Base-by-base conservation (phyloP, 2,797 vertebrate species). In the Sylvilagus floridanus region DNA sequence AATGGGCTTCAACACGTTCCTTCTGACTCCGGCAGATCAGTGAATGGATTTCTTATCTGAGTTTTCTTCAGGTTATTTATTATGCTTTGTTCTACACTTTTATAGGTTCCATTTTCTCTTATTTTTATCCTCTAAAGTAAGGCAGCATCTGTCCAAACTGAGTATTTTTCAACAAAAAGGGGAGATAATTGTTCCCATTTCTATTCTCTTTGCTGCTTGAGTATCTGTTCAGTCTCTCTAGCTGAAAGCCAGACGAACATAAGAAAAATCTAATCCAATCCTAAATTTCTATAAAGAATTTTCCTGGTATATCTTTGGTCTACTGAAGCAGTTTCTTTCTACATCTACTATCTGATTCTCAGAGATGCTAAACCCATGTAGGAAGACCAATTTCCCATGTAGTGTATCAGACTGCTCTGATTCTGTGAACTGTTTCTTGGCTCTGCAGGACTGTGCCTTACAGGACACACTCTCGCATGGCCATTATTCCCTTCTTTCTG, bases 321-420 rank as follows among this genome's bases (percentile, higher is more conserved):
- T 22, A n/a, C 24, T 1, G 4, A 32, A 7, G 54, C 4, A 26
- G 68, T 81, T 91, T 68, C 42, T 65, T 81, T 35, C 65, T 83
- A 22, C 3, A 5, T 14, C 66, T 42, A 24, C 68, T 24, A 9
- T 1, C 28, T 22, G 66, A 21, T 16, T 42, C 4, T 42, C 32
- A 11, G 12, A 63, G 50, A 69, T 32, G 32, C 60, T 28, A 35
- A 50, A 57, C 37, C 42, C 42, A 75, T 0, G 10, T 2, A 37
- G 50, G 32, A 57, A 60, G 9, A 50, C 47, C 13, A 82, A 50
- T 3, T 16, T 5, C 8, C 0, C 1, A 3, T 63, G 3, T 3
- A 13, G 5, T 9, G 0, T 1, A n/a, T 2, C 47, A 32, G 35
- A 13, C 12, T 52, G 65, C 21, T 9, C 30, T 2, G 22, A 54